Conservation (phyloP, 1,140 invertebrate genomes). For the Brachystomella parvula region DNA sequence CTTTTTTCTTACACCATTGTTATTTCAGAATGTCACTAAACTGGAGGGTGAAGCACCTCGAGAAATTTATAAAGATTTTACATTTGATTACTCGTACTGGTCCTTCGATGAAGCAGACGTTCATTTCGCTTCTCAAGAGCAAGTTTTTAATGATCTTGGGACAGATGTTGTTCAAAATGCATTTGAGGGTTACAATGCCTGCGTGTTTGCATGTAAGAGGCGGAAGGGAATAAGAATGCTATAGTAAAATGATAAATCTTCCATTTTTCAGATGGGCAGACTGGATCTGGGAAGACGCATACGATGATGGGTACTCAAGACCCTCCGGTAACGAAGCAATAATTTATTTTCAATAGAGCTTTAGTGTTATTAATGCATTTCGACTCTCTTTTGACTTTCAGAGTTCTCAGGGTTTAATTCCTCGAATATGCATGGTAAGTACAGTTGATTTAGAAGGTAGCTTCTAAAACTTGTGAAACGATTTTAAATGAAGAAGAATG, state of each 20-base stretch:
- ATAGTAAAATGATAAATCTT: not conserved
- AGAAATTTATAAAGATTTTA: conserved; percentile 72
- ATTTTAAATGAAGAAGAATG: not conserved
- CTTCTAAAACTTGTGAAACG: not conserved
- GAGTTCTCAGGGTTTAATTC: conserved; percentile 76
- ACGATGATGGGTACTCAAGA: conserved; percentile 89
- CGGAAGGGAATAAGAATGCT: not conserved
- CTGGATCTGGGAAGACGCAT: conserved; percentile 93
- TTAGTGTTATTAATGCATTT: not conserved
- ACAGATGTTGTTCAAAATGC: conserved; percentile 86
- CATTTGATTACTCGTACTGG: conserved; percentile 90
- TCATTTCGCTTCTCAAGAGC: conserved; percentile 72
- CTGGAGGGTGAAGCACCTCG: conserved; percentile 38
- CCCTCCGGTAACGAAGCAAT: conserved; percentile 18
- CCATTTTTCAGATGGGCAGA: conserved; percentile 67
- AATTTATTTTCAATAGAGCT: not conserved
- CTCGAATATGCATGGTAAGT: conserved; percentile 66
- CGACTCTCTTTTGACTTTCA: conserved; percentile 41
- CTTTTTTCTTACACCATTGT: not conserved
- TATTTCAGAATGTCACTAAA: conserved; percentile 25
- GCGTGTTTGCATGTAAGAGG: conserved; percentile 64
- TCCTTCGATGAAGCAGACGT: conserved; percentile 61
- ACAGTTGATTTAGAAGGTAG: not conserved
- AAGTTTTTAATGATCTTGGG: conserved; percentile 79
- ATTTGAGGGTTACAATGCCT: conserved; percentile 79